Evolutionary conservation across 2,797 vertebrate species (phyloP), one percentile per base, ranked within the genome.

Genomic region (Gobio occitaniae): DNA sequence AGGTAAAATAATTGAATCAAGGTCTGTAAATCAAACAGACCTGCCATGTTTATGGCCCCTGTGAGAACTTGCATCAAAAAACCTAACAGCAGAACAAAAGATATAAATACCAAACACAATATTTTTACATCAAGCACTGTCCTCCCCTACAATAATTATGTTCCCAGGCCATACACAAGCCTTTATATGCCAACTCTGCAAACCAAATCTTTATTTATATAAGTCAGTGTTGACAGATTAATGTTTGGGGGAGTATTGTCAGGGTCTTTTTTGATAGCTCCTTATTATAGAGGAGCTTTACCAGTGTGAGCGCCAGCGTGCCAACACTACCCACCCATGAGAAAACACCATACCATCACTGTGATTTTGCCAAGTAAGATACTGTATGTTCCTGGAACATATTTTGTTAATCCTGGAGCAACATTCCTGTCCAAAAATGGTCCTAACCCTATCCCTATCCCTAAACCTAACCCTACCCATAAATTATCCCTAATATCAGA

Each of bases 131-230:
- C 12, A 25, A 25, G n/a, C 77, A 75, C 52, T 76, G 52, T 65
- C 50, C 44, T 38, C 54, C 50, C n/a, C 80, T 69, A 61, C 80
- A 82, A 75, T 56, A 84, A 77, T 6, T 44, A 54, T 68, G 72
- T 87, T 89, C 86, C 86, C 86, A 89, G 84, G 80, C 78, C 50
- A 80, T 66, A 69, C 83, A 83, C 68, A 63, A 41, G 36, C 48
- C 71, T 41, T 68, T 19, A 81, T 85, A 86, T 83, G 78, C 59
- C 66, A 52, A 82, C 79, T 80, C 65, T 80, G n/a, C 71, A 19
- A 63, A 52, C 50, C 63, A 85, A 78, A 76, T 61, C 59, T 74
- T 56, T 72, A 32, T 84, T 86, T 78, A 47, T 54, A 78, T 56
- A 86, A 84, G 86, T 80, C 82, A 72, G 61, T 54, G 66, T n/a